Evolutionary conservation across 2,797 vertebrate species (phyloP).

Genomic region (Coregonus sp.): DNA sequence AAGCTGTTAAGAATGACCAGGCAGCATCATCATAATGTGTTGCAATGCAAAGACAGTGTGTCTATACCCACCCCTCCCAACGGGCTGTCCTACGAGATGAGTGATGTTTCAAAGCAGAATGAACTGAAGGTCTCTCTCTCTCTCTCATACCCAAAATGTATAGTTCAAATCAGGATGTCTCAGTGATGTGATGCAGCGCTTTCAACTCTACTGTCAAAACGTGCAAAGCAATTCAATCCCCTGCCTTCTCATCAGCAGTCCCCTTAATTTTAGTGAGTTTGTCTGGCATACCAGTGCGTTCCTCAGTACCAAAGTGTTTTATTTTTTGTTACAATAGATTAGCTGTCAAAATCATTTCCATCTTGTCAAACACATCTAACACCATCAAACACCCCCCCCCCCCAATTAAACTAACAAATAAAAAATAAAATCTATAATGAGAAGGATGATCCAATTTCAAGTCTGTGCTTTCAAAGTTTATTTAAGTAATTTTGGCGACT

Average conservation of each 20-base stretch:
- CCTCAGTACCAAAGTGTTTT: background rate
- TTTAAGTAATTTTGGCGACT: constrained; percentile 28
- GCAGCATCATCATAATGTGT: constrained; percentile 7
- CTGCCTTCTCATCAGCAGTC: background rate
- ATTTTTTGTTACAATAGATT: constrained; percentile 40
- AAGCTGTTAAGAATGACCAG: constrained; percentile 38
- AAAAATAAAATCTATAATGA: constrained; percentile 41
- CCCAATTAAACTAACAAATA: constrained; percentile 56
- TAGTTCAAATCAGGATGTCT: constrained; percentile 26
- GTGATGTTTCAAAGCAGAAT: constrained; percentile 43
- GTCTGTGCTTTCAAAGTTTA: constrained; percentile 37
- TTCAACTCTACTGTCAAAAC: constrained; percentile 55
- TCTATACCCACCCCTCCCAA: constrained; percentile 5
- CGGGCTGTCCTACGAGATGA: constrained; percentile 27
- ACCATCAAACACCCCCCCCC: background rate
- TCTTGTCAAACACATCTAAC: constrained; percentile 39
- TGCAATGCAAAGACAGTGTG: background rate
- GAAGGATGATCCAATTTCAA: constrained; percentile 21
- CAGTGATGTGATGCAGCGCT: constrained; percentile 29
- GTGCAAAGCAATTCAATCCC: constrained; percentile 42
- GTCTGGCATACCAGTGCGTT: background rate
- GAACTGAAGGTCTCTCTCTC: constrained; percentile 29
- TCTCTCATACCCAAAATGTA: constrained; percentile 33
- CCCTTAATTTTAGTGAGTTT: background rate
- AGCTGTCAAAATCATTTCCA: constrained; percentile 24